Evolutionary conservation across 2,888 invertebrate species (phyloP).

Genomic region (Busseola fusca): DNA sequence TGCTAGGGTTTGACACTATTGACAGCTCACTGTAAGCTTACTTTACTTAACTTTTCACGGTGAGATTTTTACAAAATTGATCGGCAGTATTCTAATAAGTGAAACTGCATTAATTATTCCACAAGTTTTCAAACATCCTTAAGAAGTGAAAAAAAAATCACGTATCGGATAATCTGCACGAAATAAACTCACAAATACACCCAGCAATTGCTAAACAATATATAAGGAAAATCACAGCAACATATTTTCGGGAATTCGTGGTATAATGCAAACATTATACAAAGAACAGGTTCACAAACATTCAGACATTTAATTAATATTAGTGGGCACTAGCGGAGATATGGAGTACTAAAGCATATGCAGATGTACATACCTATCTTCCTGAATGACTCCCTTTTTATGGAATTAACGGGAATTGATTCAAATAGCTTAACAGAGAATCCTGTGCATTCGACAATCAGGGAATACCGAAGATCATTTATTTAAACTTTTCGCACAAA

Average conservation of each 20-base stretch:
- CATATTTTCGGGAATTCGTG: not conserved
- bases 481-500: too few species aligned
- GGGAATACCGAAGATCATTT: not conserved
- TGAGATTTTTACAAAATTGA: too few species aligned
- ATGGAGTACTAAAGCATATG: not conserved
- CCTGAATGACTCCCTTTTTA: not conserved
- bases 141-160: not conserved
- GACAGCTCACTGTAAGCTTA: too few species aligned
- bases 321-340: not conserved
- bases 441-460: not conserved
- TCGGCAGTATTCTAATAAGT: not conserved
- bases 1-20: too few species aligned
- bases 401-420: not conserved
- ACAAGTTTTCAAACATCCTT: not conserved
- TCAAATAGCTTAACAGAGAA: not conserved
- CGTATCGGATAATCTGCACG: not conserved
- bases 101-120: not conserved
- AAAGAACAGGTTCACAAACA: slow-evolving; percentile 22
- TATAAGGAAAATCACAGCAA: slow-evolving; percentile 1
- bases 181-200: not conserved
- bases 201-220: not conserved
- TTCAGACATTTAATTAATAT: not conserved
- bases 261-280: slow-evolving; percentile 9
- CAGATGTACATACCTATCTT: too few species aligned
- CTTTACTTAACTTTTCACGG: too few species aligned